Base-by-base conservation (phyloP, 2,888 invertebrate species). In the Neoscelio sp. region DNA sequence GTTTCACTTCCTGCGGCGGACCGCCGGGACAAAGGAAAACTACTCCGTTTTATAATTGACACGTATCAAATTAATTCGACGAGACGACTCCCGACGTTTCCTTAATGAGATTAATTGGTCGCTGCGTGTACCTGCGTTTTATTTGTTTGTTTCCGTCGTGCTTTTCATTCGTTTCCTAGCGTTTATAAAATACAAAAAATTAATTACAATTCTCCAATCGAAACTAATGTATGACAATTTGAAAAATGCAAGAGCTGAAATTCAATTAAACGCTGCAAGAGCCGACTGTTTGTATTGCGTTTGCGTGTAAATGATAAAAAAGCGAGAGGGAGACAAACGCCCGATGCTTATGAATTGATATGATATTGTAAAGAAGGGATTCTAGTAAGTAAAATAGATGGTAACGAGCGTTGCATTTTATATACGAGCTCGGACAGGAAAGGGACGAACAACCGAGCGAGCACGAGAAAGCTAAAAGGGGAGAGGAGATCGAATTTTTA, bases 381-480 rank as follows among this genome's bases (percentile, higher is more conserved):
- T 65, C 70, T 71, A 50, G 60, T 68, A 85, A 87, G 86, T 83
- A 88, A 87, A 88, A 88, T 84, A 86, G 87, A 87, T 86, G 84
- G 82, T 82, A 85, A 80, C 86, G 86, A 87, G 89, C 89, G 88
- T 89, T 89, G 89, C 65, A 76, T 79, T 75, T 50, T 71, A 89
- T 89, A 88, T 89, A 87, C 85, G 87, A 87, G 89, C 84, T 88
- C 86, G 86, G 84, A 85, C 81, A 77, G 83, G 81, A 83, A 74
- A 82, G 84, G 83, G 86, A 83, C 82, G 80, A 82, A 71, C 48
- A 71, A 76, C 76, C n/a, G 78, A 77, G 78, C 73, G 75, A 82
- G 74, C 52, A 78, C 65, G 71, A 77, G 79, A 80, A 77, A 33
- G 77, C 58, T 67, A 58, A 54, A 70, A 60, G 74, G 75, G 64